These are phyloP conservation scores for Atopsyche davidsoni DNA, from an alignment of 1,140 invertebrate genomes.

Conservation along the genomic window DNA sequence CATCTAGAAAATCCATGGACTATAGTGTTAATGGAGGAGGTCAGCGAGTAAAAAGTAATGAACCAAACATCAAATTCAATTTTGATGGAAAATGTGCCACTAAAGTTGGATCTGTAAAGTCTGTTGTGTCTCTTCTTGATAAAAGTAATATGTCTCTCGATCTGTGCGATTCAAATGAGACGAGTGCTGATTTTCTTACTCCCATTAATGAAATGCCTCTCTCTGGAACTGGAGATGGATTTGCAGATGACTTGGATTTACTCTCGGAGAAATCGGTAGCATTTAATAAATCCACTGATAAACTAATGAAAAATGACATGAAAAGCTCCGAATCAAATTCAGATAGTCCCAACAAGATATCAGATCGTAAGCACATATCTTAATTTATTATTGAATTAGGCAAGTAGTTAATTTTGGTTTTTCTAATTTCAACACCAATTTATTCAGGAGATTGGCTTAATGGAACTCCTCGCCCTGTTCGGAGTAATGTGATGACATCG, in stretches of 20 bases:
- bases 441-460: constrained; percentile 23
- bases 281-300: constrained; percentile 19
- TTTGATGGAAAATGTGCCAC: constrained; percentile 40
- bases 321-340: constrained; percentile 19
- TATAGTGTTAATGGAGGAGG: constrained; percentile 34
- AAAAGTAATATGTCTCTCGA: constrained; percentile 44
- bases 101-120: constrained; percentile 25
- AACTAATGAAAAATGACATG: constrained; percentile 17
- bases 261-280: constrained; percentile 21
- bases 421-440: not conserved
- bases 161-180: constrained; percentile 47
- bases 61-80: constrained; percentile 40
- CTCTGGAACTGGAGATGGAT: constrained; percentile 32
- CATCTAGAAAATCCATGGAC: constrained; percentile 33
- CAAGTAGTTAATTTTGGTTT: not conserved
- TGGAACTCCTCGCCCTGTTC: constrained; percentile 22
- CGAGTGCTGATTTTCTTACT: constrained; percentile 46
- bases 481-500: constrained; percentile 38
- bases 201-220: constrained; percentile 49
- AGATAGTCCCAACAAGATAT: constrained; percentile 19
- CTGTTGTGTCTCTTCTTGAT: constrained; percentile 31
- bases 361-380: constrained; percentile 20
- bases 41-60: constrained; percentile 36
- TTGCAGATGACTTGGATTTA: constrained; percentile 20
- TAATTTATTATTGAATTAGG: not conserved